Evolutionary conservation across 2,888 invertebrate genomes (phyloP).

Genomic region (Habrosyne pyritoides): DNA sequence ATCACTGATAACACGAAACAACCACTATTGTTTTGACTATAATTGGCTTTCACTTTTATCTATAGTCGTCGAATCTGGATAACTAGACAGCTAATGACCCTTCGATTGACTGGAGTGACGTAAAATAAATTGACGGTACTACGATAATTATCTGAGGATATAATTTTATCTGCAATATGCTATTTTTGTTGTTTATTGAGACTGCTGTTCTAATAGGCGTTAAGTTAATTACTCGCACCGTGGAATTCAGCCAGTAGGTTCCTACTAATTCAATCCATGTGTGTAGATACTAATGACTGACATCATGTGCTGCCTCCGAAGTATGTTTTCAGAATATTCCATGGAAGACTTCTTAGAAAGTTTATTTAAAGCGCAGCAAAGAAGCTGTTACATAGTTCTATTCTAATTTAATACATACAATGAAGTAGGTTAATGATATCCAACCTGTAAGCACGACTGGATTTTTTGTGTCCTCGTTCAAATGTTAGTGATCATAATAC

Average conservation of each 20-base stretch:
- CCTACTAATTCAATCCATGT: not conserved
- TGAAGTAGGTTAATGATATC: too few species aligned
- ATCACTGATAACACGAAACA: slow-evolving; percentile 52
- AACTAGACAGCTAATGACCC: not conserved
- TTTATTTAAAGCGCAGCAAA: too few species aligned
- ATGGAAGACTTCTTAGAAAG: not conserved
- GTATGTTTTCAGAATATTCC: not conserved
- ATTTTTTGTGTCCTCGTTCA: too few species aligned
- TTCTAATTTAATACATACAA: too few species aligned
- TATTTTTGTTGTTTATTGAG: not conserved
- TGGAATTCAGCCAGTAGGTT: not conserved
- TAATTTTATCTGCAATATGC: not conserved
- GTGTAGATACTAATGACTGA: not conserved
- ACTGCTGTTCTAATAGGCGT: not conserved
- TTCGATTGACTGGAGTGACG: not conserved
- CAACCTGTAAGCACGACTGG: too few species aligned
- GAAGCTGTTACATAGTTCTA: too few species aligned
- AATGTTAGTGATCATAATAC: too few species aligned
- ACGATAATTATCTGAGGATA: not conserved
- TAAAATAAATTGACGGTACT: not conserved
- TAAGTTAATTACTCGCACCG: not conserved
- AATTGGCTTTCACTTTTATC: slow-evolving; percentile 25
- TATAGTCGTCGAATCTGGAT: slow-evolving; percentile 20
- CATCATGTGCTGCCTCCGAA: not conserved
- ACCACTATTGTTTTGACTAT: not conserved